Percentiles rank a stretch among this genome's conserved stretches.
These are phyloP conservation scores for Drosophila mercatorum DNA, from an alignment of 2,888 invertebrate species.

Conservation along the genomic window DNA sequence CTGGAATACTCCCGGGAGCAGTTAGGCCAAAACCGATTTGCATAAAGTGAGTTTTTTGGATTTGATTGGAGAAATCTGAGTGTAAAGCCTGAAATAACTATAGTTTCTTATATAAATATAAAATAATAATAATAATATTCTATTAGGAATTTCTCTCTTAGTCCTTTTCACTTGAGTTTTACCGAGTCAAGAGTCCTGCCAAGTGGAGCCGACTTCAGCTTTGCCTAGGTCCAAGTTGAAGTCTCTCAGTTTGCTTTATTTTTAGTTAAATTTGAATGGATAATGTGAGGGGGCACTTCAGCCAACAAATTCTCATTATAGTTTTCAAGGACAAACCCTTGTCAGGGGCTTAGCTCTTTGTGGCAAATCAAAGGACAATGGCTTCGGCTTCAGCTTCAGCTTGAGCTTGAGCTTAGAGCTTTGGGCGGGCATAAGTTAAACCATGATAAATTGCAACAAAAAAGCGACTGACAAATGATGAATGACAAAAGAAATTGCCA, in stretches of 20 bases:
- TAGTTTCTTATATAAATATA: no score
- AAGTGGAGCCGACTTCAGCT: background rate
- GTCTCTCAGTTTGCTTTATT: no score
- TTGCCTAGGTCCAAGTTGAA: no score
- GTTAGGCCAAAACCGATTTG: background rate
- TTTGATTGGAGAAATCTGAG: background rate
- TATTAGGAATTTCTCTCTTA: background rate
- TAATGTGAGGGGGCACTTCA: background rate
- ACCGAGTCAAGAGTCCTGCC: no score
- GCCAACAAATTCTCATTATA: constrained; percentile 6
- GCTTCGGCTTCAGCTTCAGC: constrained; percentile 2
- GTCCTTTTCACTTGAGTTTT: background rate
- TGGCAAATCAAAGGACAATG: constrained; percentile 44
- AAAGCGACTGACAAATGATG: constrained; percentile 70
- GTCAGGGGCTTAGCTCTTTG: constrained; percentile 13
- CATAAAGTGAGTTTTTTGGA: background rate
- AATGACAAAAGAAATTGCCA: constrained; percentile 71
- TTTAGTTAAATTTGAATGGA: background rate
- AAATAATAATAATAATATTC: background rate
- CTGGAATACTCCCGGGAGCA: background rate
- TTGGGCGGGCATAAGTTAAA: constrained; percentile 61
- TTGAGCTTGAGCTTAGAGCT: background rate
- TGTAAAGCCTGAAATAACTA: background rate
- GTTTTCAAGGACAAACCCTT: constrained; percentile 16
- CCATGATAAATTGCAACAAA: constrained; percentile 76